Conservation (phyloP, 2,888 invertebrate species). For the Parnassius orleans region DNA sequence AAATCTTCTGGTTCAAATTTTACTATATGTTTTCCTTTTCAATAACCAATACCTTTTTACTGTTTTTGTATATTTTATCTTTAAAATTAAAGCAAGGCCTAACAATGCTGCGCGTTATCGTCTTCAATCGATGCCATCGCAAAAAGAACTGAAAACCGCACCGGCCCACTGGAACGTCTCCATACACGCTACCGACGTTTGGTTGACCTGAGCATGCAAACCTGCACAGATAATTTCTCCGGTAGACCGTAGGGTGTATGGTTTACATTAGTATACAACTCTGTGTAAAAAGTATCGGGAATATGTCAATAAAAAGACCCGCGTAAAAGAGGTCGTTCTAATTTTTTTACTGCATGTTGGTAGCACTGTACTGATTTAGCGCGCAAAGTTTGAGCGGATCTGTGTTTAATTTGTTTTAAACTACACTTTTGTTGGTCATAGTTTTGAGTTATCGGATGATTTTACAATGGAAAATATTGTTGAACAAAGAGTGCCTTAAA, state of each 20-base stretch:
- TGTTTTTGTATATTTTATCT: slow-evolving; percentile 29
- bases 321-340: too few relatives aligned
- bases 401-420: too few relatives aligned
- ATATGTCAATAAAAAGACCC: too few relatives aligned
- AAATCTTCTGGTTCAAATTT: slow-evolving; percentile 31
- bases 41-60: slow-evolving; percentile 31
- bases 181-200: slow-evolving; percentile 30
- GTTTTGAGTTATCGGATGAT: too few relatives aligned
- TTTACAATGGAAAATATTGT: too few relatives aligned
- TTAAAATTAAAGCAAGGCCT: slow-evolving; percentile 33
- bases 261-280: background rate
- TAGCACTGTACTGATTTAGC: too few relatives aligned
- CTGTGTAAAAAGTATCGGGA: too few relatives aligned
- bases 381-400: too few relatives aligned
- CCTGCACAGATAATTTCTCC: slow-evolving; percentile 30
- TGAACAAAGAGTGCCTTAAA: too few relatives aligned
- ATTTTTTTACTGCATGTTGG: too few relatives aligned
- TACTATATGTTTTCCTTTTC: slow-evolving; percentile 28
- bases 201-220: slow-evolving; percentile 35
- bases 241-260: slow-evolving; percentile 29
- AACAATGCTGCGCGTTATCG: slow-evolving; percentile 32
- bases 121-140: slow-evolving; percentile 33
- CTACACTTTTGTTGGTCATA: too few relatives aligned
- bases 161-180: slow-evolving; percentile 34
- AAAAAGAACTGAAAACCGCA: slow-evolving; percentile 35